phyloP scores from a whole-genome alignment of 1,140 invertebrate species.

The Drosophila grimshawi region DNA sequence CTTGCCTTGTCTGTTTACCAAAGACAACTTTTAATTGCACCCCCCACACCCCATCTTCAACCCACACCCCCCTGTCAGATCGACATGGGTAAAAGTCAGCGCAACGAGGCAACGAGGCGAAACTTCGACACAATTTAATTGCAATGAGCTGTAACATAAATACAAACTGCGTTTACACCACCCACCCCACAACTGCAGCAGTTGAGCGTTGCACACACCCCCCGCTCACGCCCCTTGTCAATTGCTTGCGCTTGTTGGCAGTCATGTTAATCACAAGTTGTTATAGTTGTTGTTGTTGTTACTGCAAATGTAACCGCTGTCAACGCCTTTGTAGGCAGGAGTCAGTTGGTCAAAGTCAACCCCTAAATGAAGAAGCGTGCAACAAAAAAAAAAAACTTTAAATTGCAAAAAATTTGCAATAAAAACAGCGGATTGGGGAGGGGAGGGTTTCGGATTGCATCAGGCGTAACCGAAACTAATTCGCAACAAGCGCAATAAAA shows the following conservation, averaged over 20 bases:
- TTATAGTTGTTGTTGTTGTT: constrained; percentile 28
- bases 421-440: no score
- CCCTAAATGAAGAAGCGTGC: constrained; percentile 57
- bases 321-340: constrained; percentile 60
- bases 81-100: constrained; percentile 19
- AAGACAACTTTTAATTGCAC: not conserved
- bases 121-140: constrained; percentile 58
- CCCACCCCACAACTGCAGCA: constrained; percentile 10
- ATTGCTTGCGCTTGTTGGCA: constrained; percentile 50
- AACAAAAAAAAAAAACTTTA: constrained; percentile 59
- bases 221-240: not conserved
- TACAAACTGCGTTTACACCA: constrained; percentile 41
- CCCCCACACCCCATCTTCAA: not conserved
- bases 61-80: not conserved
- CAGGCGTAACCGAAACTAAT: constrained; percentile 81
- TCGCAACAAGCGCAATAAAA: constrained; percentile 84
- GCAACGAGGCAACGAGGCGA: constrained; percentile 26
- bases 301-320: constrained; percentile 48
- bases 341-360: constrained; percentile 39
- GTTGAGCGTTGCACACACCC: constrained; percentile 17
- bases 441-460: constrained; percentile 12
- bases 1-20: not conserved
- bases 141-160: constrained; percentile 46
- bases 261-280: constrained; percentile 68
- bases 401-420: constrained; percentile 81